A percentile compares a stretch with the other conserved stretches of the same genome.
Conservation (phyloP, 92 coral and sea anemone genomes). For the Palythoa caribaeorum region DNA sequence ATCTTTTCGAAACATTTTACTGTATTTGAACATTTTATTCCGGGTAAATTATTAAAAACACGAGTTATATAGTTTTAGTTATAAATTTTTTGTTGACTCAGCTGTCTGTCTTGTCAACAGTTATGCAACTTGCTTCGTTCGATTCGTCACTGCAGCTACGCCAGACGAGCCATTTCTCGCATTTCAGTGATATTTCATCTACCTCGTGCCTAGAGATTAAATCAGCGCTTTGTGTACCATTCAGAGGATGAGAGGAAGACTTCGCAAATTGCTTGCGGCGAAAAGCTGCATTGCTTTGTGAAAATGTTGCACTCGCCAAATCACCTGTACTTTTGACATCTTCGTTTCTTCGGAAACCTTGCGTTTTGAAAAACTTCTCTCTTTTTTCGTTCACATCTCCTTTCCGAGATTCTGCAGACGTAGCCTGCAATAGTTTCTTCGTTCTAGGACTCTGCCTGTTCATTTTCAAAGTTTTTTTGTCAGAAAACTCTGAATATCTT, state of each 20-base stretch:
- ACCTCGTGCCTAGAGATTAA: background rate
- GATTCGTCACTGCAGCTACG: background rate
- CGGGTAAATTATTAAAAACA: too few species aligned
- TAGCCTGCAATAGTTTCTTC: background rate
- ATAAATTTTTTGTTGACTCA: too few species aligned
- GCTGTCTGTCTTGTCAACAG: too few species aligned
- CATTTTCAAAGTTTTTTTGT: background rate
- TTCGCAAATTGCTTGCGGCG: slow-evolving; percentile 14
- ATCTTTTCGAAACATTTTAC: too few species aligned
- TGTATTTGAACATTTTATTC: too few species aligned
- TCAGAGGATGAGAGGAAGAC: slow-evolving; percentile 6
- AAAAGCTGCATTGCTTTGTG: background rate
- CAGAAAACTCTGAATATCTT: background rate
- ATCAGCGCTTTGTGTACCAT: background rate
- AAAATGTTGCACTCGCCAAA: background rate
- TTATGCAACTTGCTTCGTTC: background rate
- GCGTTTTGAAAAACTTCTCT: background rate
- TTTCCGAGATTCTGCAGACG: slow-evolving; percentile 23
- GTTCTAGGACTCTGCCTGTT: background rate
- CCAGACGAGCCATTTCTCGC: slow-evolving; percentile 23
- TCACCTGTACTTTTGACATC: background rate
- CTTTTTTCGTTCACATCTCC: background rate
- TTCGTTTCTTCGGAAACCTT: background rate
- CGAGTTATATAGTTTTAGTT: too few species aligned
- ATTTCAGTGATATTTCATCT: background rate